Evolutionary conservation across 2,113 vertebrate genomes (phyloP), one percentile per base, ranked within the genome.

Genomic region (Athene noctua): DNA sequence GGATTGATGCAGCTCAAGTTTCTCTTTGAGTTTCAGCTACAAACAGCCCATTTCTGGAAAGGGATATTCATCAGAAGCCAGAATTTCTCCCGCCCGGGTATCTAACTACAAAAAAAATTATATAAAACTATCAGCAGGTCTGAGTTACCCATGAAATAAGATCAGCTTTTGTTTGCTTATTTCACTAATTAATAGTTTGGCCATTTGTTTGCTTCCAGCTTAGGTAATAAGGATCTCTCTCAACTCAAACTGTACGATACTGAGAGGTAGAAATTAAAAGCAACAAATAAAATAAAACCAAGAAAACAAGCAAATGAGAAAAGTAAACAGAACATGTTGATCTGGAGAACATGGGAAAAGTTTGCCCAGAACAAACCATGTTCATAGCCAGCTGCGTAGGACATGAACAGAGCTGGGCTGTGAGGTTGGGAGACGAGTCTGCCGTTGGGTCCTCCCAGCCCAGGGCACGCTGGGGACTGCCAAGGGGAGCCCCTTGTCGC

Each of bases 11-110:
- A 89, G 80, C 86, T 94, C 88, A 57, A 46, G 83, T 75, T 93
- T 84, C 40, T 44, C 86, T 95, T 75, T 84, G 88, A 94, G 73
- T 72, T 96, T 89, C 83, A 87, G 57, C 70, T 92, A 96, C 92
- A 89, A 91, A 89, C 46, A 85, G 58, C 46, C 83, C 52, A 42
- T 6, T 68, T 92, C 85, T 95, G 68, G 80, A 87, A 72, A 94
- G 54, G 32, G 55, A 51, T 89, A 84, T 72, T 94, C 91, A 89
- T 47, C 77, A 81, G 54, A 59, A 94, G 44, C 59, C 72, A 61
- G 65, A 32, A 67, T 27, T 51, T 77, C 47, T 79, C 52, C n/a
- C 5, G 19, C 44, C 58, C 92, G 70, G 2, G 0, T 93, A 46
- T 74, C 47, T 54, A 80, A 80, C 46, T 65, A 75, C 36, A 67